Conservation (phyloP, 2,888 invertebrate species). For the Lithophane leautieri region DNA sequence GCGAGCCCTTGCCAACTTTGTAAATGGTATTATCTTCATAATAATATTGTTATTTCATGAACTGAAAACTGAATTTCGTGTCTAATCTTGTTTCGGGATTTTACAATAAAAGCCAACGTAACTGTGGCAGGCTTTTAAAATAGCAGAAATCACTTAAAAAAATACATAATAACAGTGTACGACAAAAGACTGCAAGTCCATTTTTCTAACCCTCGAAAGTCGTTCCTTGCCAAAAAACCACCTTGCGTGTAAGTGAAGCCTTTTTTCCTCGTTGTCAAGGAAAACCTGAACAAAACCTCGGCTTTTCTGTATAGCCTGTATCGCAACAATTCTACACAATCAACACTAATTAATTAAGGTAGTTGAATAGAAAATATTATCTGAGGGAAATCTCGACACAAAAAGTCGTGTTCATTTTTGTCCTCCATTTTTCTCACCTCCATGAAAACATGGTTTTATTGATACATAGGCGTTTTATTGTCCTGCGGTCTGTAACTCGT, state of each 20-base stretch:
- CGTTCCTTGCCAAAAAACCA: slow-evolving; percentile 36
- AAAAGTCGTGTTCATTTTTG: slow-evolving; percentile 28
- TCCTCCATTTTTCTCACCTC: neutral
- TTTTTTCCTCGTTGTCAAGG: slow-evolving; percentile 51
- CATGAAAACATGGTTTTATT: slow-evolving; percentile 14
- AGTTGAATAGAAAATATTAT: slow-evolving; percentile 54
- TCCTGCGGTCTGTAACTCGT: slow-evolving; percentile 25
- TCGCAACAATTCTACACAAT: slow-evolving; percentile 46
- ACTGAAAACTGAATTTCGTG: slow-evolving; percentile 13
- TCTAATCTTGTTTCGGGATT: slow-evolving; percentile 1
- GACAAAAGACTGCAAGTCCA: slow-evolving; percentile 33
- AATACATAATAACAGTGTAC: slow-evolving; percentile 3
- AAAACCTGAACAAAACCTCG: slow-evolving; percentile 50
- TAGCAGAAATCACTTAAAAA: neutral
- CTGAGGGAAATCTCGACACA: slow-evolving; percentile 39
- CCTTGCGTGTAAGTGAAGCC: slow-evolving; percentile 20
- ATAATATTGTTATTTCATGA: slow-evolving; percentile 4
- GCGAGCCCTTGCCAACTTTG: slow-evolving; percentile 68
- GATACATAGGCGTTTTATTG: slow-evolving; percentile 7
- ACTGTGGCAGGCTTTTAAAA: neutral
- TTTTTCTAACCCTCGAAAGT: slow-evolving; percentile 42
- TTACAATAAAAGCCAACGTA: neutral
- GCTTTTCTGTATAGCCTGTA: slow-evolving; percentile 25
- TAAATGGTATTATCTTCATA: slow-evolving; percentile 35
- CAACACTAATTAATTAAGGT: slow-evolving; percentile 55